phyloP scores from a whole-genome alignment of 2,797 vertebrate species.

The Setipinna tenuifilis region DNA sequence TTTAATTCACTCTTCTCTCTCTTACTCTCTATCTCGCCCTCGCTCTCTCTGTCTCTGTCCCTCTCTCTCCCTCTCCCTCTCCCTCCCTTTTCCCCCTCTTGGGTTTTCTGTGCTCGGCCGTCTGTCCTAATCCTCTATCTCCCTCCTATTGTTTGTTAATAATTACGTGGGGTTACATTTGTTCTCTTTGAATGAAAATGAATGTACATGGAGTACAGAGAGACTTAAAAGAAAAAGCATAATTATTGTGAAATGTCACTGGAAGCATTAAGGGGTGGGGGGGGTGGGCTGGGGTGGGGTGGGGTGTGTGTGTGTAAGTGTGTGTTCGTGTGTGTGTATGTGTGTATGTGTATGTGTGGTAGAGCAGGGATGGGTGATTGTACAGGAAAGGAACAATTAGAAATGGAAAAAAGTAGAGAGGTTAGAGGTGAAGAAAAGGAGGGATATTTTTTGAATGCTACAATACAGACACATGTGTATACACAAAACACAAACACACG shows the following conservation, averaged over 20 bases:
- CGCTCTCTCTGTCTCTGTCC: constrained; percentile 31
- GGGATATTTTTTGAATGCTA: constrained; percentile 62
- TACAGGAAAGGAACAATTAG: not conserved
- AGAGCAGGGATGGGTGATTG: not conserved
- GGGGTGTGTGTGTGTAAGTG: no score
- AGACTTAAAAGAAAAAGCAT: constrained; percentile 68
- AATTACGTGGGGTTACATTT: constrained; percentile 70
- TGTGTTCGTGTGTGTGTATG: no score
- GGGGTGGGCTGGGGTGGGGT: constrained; percentile 50
- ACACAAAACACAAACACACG: constrained; percentile 75
- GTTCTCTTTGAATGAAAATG: constrained; percentile 55
- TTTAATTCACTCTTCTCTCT: constrained; percentile 12
- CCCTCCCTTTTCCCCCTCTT: constrained; percentile 49
- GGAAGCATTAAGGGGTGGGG: constrained; percentile 54
- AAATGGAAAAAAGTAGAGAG: constrained; percentile 51
- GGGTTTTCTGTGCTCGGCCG: not conserved
- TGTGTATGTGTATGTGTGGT: constrained; percentile 3
- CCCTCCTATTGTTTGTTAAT: constrained; percentile 66
- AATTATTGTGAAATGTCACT: constrained; percentile 75
- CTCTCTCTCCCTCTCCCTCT: constrained; percentile 24
- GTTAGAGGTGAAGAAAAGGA: constrained; percentile 50
- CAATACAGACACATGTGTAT: constrained; percentile 60
- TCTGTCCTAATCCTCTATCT: constrained; percentile 53
- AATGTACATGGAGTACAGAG: constrained; percentile 17
- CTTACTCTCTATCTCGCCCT: constrained; percentile 1